Evolutionary conservation across 2,888 invertebrate species (phyloP), one percentile per base, ranked within the genome.

Genomic region (Cataglyphis cursor): DNA sequence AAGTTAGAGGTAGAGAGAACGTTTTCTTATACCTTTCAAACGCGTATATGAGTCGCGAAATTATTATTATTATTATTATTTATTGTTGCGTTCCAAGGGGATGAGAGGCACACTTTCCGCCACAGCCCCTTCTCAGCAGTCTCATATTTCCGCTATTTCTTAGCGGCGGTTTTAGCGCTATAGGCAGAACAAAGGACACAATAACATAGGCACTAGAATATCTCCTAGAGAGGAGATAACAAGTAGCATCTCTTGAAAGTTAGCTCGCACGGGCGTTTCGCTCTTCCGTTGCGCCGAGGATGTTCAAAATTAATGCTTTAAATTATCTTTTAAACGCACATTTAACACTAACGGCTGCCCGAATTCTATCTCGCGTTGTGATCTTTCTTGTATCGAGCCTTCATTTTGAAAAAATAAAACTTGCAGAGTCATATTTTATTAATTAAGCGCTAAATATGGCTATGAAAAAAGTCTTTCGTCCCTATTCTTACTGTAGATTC

Each of bases 241-340:
- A 90, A 91, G 92, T 93, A 93, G 93, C 92, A 92, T 80, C 92
- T 93, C 90, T 93, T 92, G 92, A 93, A 93, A 93, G 93, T 93
- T 93, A 93, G 93, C 93, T 93, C 91, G 93, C 92, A 91, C 92
- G 89, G 90, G 90, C 88, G 91, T 91, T 92, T 89, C 88, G 87
- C 90, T 88, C 91, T 90, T 90, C 90, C 89, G 90, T 92, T 90
- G 85, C 66, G 75, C 81, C n/a, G 24, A 41, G 15, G 28, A 76
- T 21, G 54, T 10, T 68, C 41, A 57, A 28, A 44, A 61, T 73
- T 44, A 15, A 59, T n/a, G 35, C 15, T 24, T 18, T 21, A 44
- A 15, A 31, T 44, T 31, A 15, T 41, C 24, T 21, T 61, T 28
- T 31, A 64, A 31, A 15, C 72, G 35, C 54, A 6, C 66, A n/a